These are phyloP conservation scores for Leucoma salicis DNA, from an alignment of 2,888 invertebrate species.

Conservation along the genomic window DNA sequence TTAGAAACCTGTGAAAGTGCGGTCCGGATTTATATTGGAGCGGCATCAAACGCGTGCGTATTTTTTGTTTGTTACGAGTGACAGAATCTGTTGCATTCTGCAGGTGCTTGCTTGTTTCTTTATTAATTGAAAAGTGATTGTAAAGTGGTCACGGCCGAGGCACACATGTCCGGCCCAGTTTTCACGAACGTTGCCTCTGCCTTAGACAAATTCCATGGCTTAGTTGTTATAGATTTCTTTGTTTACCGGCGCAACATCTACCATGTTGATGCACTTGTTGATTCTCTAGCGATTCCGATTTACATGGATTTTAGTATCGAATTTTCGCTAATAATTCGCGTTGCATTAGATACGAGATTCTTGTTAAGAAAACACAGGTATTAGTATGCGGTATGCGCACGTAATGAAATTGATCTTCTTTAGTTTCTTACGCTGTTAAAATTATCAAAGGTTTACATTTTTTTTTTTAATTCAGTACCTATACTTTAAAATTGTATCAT, in stretches of 20 bases:
- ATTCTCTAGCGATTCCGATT: conserved; percentile 32
- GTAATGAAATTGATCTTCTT: conserved; percentile 11
- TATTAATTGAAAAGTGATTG: conserved; percentile 82
- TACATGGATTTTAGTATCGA: conserved; percentile 10
- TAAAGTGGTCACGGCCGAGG: conserved; percentile 78
- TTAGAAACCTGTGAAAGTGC: conserved; percentile 57
- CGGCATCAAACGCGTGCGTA: conserved; percentile 53
- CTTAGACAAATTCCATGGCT: conserved; percentile 60
- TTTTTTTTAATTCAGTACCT: too few species aligned
- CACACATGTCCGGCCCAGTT: conserved; percentile 81
- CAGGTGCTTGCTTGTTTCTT: conserved; percentile 75
- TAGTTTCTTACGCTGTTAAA: conserved; percentile 1
- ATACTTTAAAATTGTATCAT: too few species aligned
- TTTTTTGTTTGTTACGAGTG: conserved; percentile 49
- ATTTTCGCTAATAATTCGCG: conserved; percentile 32
- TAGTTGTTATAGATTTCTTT: conserved; percentile 65
- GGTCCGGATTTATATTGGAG: conserved; percentile 57
- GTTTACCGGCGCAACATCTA: conserved; percentile 59
- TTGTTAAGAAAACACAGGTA: conserved; percentile 18
- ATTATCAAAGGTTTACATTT: too few species aligned
- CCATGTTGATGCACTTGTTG: conserved; percentile 59
- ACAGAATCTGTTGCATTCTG: conserved; percentile 71
- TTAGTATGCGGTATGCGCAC: conserved; percentile 6
- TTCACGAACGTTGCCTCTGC: conserved; percentile 68
- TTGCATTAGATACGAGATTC: conserved; percentile 19